Conservation (phyloP, 2,888 invertebrate species). For the Thumatha senex region DNA sequence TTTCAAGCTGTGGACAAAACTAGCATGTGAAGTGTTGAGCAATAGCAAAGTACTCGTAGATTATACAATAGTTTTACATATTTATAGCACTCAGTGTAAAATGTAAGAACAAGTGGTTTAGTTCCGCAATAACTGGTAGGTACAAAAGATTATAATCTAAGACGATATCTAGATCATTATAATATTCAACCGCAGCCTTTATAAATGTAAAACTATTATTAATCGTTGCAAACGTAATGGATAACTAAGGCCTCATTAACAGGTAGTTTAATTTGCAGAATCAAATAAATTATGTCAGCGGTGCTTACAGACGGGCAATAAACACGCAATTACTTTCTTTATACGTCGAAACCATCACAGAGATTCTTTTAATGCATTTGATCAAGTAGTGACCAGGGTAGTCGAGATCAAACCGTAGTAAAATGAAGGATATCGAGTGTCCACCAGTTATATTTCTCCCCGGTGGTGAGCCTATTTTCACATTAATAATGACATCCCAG, state of each 20-base stretch:
- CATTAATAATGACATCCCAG: too few species aligned
- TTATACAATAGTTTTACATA: constrained; percentile 6
- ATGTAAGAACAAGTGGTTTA: constrained; percentile 14
- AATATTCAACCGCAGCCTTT: constrained; percentile 11
- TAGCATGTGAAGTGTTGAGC: too few species aligned
- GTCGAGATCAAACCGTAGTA: too few species aligned
- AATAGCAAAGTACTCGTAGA: too few species aligned
- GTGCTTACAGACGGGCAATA: constrained; percentile 17
- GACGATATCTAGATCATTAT: constrained; percentile 19
- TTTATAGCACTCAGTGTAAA: constrained; percentile 27
- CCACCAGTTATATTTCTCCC: too few species aligned
- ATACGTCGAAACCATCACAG: too few species aligned
- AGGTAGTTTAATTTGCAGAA: constrained; percentile 32
- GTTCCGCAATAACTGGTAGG: constrained; percentile 23
- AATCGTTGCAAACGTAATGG: constrained; percentile 40
- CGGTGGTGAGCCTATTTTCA: too few species aligned
- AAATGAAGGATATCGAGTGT: too few species aligned
- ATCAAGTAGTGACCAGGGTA: too few species aligned
- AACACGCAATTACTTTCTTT: background rate
- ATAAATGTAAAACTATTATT: constrained; percentile 39
- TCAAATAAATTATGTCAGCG: constrained; percentile 35
- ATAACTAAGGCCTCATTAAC: constrained; percentile 40
- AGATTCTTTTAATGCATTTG: too few species aligned
- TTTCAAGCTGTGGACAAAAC: too few species aligned
- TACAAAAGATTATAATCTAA: constrained; percentile 26